Evolutionary conservation across 1,140 invertebrate species (phyloP).

Genomic region (Heliconius eleuchia): DNA sequence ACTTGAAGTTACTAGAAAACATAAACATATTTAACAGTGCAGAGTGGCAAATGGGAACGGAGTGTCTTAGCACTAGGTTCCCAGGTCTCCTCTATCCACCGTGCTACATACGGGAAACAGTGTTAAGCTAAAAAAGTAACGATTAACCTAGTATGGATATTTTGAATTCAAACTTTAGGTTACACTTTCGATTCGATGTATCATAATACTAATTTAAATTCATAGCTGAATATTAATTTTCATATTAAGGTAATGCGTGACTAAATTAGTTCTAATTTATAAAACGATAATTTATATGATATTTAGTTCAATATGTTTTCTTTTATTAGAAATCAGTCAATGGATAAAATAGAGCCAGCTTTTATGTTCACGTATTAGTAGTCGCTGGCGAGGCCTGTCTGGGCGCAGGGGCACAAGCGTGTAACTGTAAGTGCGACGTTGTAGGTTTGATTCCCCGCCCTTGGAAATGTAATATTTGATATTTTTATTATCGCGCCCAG

Average conservation of each 20-base stretch:
- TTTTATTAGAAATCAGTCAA: not conserved
- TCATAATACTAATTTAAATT: conserved; percentile 6
- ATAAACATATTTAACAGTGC: not conserved
- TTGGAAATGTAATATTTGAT: no score
- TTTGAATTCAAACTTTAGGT: not conserved
- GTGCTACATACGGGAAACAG: no score
- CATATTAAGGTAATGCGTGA: conserved; percentile 1
- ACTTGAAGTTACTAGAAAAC: not conserved
- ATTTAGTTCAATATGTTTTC: conserved; percentile 1
- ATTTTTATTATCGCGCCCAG: no score
- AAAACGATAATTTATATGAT: conserved; percentile 2
- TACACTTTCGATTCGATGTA: not conserved
- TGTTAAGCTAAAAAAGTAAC: not conserved
- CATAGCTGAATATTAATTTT: conserved; percentile 12
- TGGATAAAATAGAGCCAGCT: not conserved
- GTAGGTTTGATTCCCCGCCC: no score
- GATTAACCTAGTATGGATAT: not conserved
- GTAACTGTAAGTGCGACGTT: no score
- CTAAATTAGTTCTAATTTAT: conserved; percentile 3
- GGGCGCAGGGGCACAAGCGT: no score
- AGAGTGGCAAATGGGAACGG: not conserved
- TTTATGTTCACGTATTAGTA: not conserved
- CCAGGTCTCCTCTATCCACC: no score
- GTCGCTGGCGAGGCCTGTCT: no score
- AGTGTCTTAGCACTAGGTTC: no score